Base-by-base conservation (phyloP, 1,140 invertebrate genomes). In the Drosophila chauvacae region DNA sequence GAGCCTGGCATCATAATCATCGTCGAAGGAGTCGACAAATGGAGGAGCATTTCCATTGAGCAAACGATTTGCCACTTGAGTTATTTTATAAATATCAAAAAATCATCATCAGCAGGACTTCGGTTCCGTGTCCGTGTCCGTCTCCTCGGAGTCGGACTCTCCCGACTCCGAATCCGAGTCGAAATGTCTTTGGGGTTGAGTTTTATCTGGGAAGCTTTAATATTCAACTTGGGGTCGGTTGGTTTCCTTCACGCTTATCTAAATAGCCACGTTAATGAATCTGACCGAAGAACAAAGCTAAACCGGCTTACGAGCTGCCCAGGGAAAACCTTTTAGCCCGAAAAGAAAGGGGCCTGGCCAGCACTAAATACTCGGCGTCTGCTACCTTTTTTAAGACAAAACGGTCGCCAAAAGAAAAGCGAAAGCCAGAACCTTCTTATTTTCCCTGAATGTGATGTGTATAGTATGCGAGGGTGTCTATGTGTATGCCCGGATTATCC, bases 31-130 rank as follows among this genome's bases (percentile, higher is more conserved):
- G 76, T 90, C 84, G 65, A 81, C 74, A 79, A 91, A 91, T 84
- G 83, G 77, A 70, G 71, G 77, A 81, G 73, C 84, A 80, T 83
- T 91, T 83, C 64, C 87, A 91, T 82, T 91, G 90, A 84, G 85
- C 85, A 91, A 91, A 86, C 90, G 90, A 91, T 91, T 90, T 91
- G 82, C 86, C 90, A 91, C 90, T 90, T 91, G 80, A 91, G 77
- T 91, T 87, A 68, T 77, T 90, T 72, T 90, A 77, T 90, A 87
- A 87, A 91, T 84, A 87, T 91, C 80, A 74, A 81, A 69, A 90
- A 84, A 81, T 87, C 84, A 84, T 84, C 80, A 83, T 64, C 71
- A 79, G 70, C 50, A 51, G 30, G 50, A 51, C 50, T 51, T 11
- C 48, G 20, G 48, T 28, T 50, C 23, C 47, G 41, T 44, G 4